Evolutionary conservation across 1,140 invertebrate species (phyloP), one percentile per base, ranked within the genome.

Genomic region (Dendroctonus valens): DNA sequence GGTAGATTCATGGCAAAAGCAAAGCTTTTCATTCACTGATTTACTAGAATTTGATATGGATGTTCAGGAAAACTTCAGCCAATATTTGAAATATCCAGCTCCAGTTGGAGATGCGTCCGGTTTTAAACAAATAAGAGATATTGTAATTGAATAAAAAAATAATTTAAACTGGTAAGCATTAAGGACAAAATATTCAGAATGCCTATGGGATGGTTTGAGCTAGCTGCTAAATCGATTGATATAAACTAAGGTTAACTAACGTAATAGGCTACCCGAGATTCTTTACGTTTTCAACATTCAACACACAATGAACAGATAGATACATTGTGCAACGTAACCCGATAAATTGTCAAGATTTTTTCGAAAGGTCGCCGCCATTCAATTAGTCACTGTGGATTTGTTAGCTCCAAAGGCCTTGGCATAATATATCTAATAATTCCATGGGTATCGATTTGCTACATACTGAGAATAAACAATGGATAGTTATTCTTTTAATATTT

Each of bases 301-400:
- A n/a, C 60, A 63, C 41, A 42, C 60, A 63, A 53, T 53, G 50
- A 65, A 65, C 46, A 50, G 40, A 63, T 41, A 58, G 37, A 41
- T 11, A 41, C 14, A 52, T 65, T 65, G 55, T 50, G 63, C 39
- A 65, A 65, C 48, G 15, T 11, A 59, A 59, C 54, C 38, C 40
- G 46, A 65, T 65, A 65, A 65, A 65, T 65, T 11, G 55, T 59
- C 14, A 26, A 59, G 54, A 59, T 65, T 65, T 65, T 65, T 65
- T 65, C 46, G 48, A 65, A 65, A 65, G 63, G 63, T 65, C 63
- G 55, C 42, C 14, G 61, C 52, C 39, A 53, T 59, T 48, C 58
- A 59, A 65, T 65, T 65, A 65, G 54, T 65, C 63, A 65, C 48
- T 55, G 42, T 39, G 40, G 50, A 64, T 64, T 46, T 65, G 50